Conservation (phyloP, 1,140 invertebrate genomes). For the Pteromalus puparum region DNA sequence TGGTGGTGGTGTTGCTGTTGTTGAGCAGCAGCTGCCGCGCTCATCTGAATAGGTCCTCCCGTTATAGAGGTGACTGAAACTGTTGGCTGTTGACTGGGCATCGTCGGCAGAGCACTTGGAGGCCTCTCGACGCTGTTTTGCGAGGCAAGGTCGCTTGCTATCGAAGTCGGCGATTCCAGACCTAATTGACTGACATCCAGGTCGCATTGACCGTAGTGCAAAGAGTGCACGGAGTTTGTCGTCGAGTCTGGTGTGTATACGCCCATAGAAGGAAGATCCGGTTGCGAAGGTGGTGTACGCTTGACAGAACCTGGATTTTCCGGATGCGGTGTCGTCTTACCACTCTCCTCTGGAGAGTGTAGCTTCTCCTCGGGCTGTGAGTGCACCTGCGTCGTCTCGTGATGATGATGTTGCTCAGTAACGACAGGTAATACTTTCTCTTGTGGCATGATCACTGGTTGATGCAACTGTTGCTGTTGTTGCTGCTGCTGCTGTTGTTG, state of each 20-base stretch:
- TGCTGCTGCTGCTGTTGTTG: constrained; percentile 53
- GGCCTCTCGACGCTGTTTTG: constrained; percentile 83
- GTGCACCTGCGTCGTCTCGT: constrained; percentile 62
- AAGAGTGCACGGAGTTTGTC: constrained; percentile 88
- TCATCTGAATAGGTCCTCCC: constrained; percentile 9
- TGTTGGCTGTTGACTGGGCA: constrained; percentile 55
- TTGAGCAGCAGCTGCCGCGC: constrained; percentile 51
- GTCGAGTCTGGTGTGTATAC: constrained; percentile 90
- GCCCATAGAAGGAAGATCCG: constrained; percentile 85
- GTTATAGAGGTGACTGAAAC: constrained; percentile 29
- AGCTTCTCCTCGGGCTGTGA: constrained; percentile 69
- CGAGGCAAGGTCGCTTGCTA: constrained; percentile 88
- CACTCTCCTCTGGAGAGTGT: constrained; percentile 73
- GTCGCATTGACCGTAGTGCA: constrained; percentile 87
- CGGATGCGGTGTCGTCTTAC: constrained; percentile 77
- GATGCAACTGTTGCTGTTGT: constrained; percentile 58
- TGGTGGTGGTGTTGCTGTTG: background rate
- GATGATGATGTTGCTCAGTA: constrained; percentile 62
- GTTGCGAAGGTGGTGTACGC: constrained; percentile 77
- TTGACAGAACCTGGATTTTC: constrained; percentile 77
- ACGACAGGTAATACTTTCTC: constrained; percentile 62
- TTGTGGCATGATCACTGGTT: constrained; percentile 58
- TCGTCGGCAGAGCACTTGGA: constrained; percentile 70
- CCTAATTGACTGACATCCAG: constrained; percentile 89
- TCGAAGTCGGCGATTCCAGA: constrained; percentile 90